A percentile compares a stretch with the other conserved stretches of the same genome.
phyloP scores from a whole-genome alignment of 2,797 vertebrate species.

The Apogon hyalosoma region DNA sequence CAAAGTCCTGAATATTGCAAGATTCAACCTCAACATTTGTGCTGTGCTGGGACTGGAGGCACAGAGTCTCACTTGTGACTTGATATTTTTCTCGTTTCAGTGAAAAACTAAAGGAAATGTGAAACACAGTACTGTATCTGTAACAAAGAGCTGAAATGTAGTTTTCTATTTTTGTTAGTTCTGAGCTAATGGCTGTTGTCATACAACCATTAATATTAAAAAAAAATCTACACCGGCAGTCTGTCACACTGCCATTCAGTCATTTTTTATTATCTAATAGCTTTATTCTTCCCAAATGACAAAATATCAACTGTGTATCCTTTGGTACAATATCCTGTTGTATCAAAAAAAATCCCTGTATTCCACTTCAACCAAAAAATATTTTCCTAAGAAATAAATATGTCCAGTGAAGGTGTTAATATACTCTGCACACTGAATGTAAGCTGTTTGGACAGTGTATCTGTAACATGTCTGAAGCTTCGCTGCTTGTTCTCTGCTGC shows the following conservation, averaged over 20 bases:
- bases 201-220: not conserved
- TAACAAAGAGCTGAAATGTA: conserved; percentile 33
- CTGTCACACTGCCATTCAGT: not conserved
- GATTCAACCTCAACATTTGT: conserved; percentile 10
- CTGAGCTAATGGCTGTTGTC: conserved; percentile 11
- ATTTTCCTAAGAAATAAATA: conserved; percentile 8
- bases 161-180: conserved; percentile 15
- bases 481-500: conserved; percentile 30
- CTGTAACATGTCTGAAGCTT: conserved; percentile 9
- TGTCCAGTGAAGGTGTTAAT: conserved; percentile 5
- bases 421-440: conserved; percentile 36
- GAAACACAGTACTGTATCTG: conserved; percentile 70
- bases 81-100: conserved; percentile 38
- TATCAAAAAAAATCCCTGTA: conserved; percentile 17
- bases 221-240: conserved; percentile 9
- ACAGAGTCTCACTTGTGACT: conserved; percentile 44
- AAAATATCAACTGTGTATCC: conserved; percentile 7
- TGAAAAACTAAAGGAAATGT: conserved; percentile 65
- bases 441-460: conserved; percentile 20
- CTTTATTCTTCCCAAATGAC: conserved; percentile 12
- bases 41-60: conserved; percentile 31
- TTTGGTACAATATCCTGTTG: conserved; percentile 8
- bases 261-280: conserved; percentile 4
- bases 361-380: conserved; percentile 40
- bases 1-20: conserved; percentile 10